Evolutionary conservation across 1,140 invertebrate species (phyloP), one percentile per base, ranked within the genome.

Genomic region (Magallana ariakensis): DNA sequence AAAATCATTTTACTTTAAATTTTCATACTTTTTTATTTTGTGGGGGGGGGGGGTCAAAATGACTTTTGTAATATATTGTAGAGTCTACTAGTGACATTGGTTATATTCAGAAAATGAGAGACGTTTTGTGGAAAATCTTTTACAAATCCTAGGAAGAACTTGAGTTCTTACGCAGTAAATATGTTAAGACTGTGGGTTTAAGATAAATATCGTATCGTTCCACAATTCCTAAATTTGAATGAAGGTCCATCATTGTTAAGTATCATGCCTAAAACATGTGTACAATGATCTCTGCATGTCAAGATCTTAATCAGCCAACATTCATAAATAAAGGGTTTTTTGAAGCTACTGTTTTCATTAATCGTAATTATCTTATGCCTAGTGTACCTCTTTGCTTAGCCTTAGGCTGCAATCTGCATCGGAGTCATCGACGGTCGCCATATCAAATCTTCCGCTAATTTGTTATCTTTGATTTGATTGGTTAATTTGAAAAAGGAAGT

Each of bases 391-490:
- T 33, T 26, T 26, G 11, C 62, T 70, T 70, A 46, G 33, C 3
- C 11, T 70, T 70, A 46, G 33, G 33, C 11, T 70, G 11, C 4
- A 26, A 22, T 75, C 33, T 26, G 19, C 33, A 7, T 26, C 66
- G 33, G 22, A 75, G 8, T 75, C 62, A 22, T 70, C 62, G 62
- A 26, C 22, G 66, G 66, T 75, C 66, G 66, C 66, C 66, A 75
- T 75, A 75, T 75, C 66, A 75, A 75, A 75, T 75, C 19, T 75
- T 75, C 66, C 66, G 66, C 66, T 26, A 13, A 6, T 75, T 75
- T 75, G 66, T 75, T 75, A 75, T 26, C 66, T 75, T 75, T 75
- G 33, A 75, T 75, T 75, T 75, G 22, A 75, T 75, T 75, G 66
- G 66, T 13, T 26, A 22, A 75, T 75, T 75, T 26, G 10, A 75